These are phyloP conservation scores for Chlamydotis undulata DNA, from an alignment of 2,113 vertebrate genomes.

Conservation along the genomic window DNA sequence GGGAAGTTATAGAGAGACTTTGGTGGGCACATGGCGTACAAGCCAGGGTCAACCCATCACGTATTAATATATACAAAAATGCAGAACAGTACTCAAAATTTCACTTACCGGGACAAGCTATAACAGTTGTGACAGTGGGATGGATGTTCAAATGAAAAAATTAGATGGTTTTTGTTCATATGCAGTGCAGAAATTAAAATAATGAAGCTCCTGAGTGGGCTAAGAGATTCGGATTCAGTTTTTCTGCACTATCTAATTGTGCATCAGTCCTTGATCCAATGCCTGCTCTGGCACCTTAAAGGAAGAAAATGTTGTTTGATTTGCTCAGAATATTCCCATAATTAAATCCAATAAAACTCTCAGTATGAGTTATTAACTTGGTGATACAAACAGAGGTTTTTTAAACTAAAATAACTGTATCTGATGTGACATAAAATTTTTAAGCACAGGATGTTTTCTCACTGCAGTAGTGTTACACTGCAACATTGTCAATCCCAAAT, in stretches of 20 bases:
- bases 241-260: not conserved
- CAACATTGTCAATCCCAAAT: not conserved
- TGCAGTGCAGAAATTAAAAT: not conserved
- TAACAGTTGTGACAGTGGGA: not conserved
- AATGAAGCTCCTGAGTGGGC: not conserved
- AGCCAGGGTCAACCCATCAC: no score
- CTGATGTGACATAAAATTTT: not conserved
- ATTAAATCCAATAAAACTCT: conserved; percentile 39
- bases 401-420: conserved; percentile 25
- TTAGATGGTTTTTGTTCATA: not conserved
- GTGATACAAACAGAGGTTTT: not conserved
- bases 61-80: not conserved
- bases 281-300: not conserved
- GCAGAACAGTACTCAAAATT: not conserved
- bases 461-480: not conserved
- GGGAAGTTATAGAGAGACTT: no score
- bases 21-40: no score
- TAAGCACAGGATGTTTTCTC: not conserved
- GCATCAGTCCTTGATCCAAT: not conserved
- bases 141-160: not conserved
- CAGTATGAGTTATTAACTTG: not conserved
- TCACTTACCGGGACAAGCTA: not conserved
- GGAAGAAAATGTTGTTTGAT: not conserved
- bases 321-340: not conserved
- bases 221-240: not conserved